Conservation (phyloP, 1,140 invertebrate genomes). For the Adelges cooleyi region DNA sequence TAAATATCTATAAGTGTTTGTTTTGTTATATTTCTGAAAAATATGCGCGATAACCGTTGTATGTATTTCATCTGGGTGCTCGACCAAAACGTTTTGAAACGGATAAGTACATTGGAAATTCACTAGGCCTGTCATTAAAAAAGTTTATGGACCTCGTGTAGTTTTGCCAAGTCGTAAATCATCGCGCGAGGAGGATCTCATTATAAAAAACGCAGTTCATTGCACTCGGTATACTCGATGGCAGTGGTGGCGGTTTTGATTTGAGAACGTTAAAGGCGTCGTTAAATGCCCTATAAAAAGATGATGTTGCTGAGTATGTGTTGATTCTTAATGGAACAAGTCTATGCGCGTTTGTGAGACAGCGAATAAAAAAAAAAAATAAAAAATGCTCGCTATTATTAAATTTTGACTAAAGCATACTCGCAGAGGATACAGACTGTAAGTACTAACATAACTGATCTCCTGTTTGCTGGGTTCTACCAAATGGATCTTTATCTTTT, state of each 20-base stretch:
- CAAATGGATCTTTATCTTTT: background rate
- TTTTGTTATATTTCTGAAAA: too few species aligned
- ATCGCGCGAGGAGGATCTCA: background rate
- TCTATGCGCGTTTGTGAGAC: background rate
- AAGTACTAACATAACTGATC: too few species aligned
- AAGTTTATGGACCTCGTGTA: background rate
- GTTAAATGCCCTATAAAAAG: background rate
- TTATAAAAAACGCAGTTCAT: slow-evolving; percentile 16
- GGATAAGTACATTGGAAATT: background rate
- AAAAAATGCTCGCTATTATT: slow-evolving; percentile 21
- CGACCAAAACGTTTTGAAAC: background rate
- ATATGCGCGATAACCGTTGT: too few species aligned
- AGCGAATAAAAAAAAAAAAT: background rate
- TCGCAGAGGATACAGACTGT: slow-evolving; percentile 3
- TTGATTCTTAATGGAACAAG: background rate
- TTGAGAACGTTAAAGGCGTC: background rate
- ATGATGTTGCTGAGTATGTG: too few species aligned
- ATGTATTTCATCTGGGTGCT: background rate
- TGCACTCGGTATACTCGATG: too few species aligned
- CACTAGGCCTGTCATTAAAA: background rate
- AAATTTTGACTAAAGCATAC: slow-evolving; percentile 20
- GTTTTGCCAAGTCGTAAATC: slow-evolving; percentile 25
- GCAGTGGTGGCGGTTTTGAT: background rate
- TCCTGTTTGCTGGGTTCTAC: too few species aligned
- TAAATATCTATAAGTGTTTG: too few species aligned